A percentile compares a stretch with the other conserved stretches of the same genome.
Conservation (phyloP, 1,140 invertebrate genomes). For the Homalodisca vitripennis region DNA sequence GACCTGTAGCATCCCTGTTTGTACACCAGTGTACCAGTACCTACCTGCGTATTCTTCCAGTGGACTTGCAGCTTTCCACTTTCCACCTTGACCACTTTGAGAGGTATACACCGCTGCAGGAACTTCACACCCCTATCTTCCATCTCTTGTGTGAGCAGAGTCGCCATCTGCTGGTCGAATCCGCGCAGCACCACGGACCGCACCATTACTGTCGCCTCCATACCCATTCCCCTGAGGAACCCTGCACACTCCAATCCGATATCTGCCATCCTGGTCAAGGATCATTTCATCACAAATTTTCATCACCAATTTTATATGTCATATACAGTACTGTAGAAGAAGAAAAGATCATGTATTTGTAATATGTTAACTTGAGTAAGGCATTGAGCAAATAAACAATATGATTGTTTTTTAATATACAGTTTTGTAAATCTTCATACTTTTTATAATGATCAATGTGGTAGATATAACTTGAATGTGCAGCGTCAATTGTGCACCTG, state of each 20-base stretch:
- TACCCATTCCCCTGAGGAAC: conserved; percentile 86
- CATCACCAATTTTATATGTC: conserved; percentile 5
- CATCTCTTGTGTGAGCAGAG: conserved; percentile 82
- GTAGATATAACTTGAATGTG: too few relatives aligned
- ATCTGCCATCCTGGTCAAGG: conserved; percentile 39
- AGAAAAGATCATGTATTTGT: too few relatives aligned
- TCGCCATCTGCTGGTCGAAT: conserved; percentile 97
- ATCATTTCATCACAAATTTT: conserved; percentile 26
- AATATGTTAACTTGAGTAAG: too few relatives aligned
- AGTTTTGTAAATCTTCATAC: too few relatives aligned
- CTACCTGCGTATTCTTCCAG: conserved; percentile 61
- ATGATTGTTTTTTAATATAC: too few relatives aligned
- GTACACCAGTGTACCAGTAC: conserved; percentile 33
- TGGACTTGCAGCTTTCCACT: conserved; percentile 68
- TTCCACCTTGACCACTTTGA: conserved; percentile 68
- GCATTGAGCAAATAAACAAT: too few relatives aligned
- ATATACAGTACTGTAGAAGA: too few relatives aligned
- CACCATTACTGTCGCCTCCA: conserved; percentile 87
- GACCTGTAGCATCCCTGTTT: too few relatives aligned
- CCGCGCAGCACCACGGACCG: conserved; percentile 91
- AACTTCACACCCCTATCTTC: conserved; percentile 81
- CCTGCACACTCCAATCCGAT: conserved; percentile 96
- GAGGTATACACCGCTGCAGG: conserved; percentile 73
- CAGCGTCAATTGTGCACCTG: too few relatives aligned
- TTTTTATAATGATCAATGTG: too few relatives aligned